Evolutionary conservation across 2,113 vertebrate species (phyloP).

Genomic region (Podiceps cristatus): DNA sequence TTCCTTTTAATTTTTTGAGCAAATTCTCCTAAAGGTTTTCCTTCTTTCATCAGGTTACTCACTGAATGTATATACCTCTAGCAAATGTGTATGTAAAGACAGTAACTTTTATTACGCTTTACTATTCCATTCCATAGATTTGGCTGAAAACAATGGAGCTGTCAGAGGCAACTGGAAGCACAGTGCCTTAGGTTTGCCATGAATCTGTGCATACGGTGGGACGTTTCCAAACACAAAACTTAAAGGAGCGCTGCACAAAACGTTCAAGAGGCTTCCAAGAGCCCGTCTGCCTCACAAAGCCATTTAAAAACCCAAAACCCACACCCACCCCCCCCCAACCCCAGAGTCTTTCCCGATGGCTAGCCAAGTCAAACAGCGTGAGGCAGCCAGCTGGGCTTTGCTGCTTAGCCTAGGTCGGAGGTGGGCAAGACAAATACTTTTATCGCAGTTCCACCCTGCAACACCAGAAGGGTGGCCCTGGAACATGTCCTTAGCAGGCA

Average conservation of each 20-base stretch:
- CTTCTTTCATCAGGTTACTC: not conserved
- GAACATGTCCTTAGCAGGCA: not conserved
- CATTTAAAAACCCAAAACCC: not conserved
- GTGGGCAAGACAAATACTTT: not conserved
- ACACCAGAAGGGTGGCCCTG: not conserved
- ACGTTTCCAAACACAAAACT: not conserved
- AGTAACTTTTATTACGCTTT: not conserved
- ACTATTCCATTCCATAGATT: not conserved
- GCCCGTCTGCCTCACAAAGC: not conserved
- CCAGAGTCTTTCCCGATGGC: not conserved
- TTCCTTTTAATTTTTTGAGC: not conserved
- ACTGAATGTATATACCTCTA: not conserved
- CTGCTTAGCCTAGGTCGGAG: not conserved
- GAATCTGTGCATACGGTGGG: rapidly evolving
- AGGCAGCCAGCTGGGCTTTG: not conserved
- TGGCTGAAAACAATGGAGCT: not conserved
- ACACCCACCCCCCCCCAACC: not conserved
- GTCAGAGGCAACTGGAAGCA: not conserved
- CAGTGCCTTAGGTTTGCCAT: not conserved
- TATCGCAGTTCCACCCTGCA: not conserved
- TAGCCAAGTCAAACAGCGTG: not conserved
- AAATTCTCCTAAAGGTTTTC: not conserved
- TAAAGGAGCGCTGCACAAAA: not conserved
- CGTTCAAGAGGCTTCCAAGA: not conserved
- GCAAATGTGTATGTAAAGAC: not conserved